Evolutionary conservation across 2,888 invertebrate genomes (phyloP), one percentile per base, ranked within the genome.

Genomic region (Erebia epiphron): DNA sequence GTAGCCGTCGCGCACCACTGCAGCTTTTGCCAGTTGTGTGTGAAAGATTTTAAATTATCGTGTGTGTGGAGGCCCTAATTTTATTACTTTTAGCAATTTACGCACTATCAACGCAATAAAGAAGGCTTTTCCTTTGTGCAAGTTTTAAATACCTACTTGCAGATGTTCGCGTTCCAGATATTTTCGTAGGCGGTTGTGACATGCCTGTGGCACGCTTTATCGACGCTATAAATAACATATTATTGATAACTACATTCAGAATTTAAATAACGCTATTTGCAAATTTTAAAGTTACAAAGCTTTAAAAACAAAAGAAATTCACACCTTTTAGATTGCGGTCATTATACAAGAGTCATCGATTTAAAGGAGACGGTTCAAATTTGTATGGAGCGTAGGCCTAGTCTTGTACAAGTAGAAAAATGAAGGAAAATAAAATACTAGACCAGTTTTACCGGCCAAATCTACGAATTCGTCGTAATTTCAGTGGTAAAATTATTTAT

Each of bases 71-170:
- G 16, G 18, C 54, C 54, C 3, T 54, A 11, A 54, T 54, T 64
- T 68, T 62, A 66, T 43, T 72, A 46, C 21, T 49, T 66, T 61
- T 56, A 66, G 56, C 66, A 41, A 58, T 57, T 65, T 56, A 46
- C 52, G 57, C 64, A 65, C 56, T 61, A 67, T 66, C 68, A 49
- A 69, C 61, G 62, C 18, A 49, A 68, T 61, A 41, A 56, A 67
- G 14, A 26, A 43, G 57, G 18, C 35, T 46, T 62, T 56, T 62
- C 66, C 66, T 66, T 56, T 66, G 61, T 65, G 61, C 49, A 16
- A 43, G 52, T 67, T 67, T 58, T 58, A 67, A 57, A 46, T 62
- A 62, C 46, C 41, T 41, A 58, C 49, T 58, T 49, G 67, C 67
- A 67, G 67, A 67, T 67, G 67, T 67, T 46, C 65, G 43, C 65